These are phyloP conservation scores for Squalus acanthias DNA, from an alignment of 2,797 vertebrate genomes.

Conservation along the genomic window DNA sequence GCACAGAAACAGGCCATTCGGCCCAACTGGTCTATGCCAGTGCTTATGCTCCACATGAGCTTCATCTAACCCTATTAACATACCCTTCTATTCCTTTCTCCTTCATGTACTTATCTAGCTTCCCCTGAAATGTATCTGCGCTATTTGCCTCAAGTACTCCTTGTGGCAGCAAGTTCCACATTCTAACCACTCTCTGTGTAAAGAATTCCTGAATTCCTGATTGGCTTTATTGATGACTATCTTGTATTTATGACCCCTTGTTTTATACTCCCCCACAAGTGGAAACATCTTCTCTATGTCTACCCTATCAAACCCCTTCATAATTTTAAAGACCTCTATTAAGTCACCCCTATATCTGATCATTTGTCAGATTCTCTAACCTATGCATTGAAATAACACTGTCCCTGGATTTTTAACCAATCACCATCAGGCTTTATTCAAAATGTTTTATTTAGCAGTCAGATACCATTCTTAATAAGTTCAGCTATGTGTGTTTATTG, in stretches of 20 bases:
- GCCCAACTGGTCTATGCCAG: background rate
- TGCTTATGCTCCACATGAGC: background rate
- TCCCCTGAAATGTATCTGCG: background rate
- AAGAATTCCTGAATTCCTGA: background rate
- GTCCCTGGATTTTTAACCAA: background rate
- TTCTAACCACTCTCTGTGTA: background rate
- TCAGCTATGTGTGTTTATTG: background rate
- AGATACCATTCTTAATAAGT: background rate
- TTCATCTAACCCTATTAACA: background rate
- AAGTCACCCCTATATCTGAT: background rate
- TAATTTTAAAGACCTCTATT: background rate
- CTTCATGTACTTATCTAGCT: too few relatives aligned
- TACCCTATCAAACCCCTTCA: background rate
- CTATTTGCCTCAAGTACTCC: background rate
- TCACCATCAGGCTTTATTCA: background rate
- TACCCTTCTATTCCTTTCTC: background rate
- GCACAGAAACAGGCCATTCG: background rate
- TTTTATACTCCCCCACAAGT: background rate
- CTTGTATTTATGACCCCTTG: background rate
- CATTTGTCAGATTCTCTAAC: background rate
- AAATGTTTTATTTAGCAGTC: background rate
- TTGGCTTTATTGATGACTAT: background rate
- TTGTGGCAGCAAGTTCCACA: too few relatives aligned
- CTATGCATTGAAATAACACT: background rate
- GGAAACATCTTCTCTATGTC: background rate